These are phyloP conservation scores for Sinodicranocentrus sp. DNA, from an alignment of 2,888 invertebrate genomes.

Conservation along the genomic window DNA sequence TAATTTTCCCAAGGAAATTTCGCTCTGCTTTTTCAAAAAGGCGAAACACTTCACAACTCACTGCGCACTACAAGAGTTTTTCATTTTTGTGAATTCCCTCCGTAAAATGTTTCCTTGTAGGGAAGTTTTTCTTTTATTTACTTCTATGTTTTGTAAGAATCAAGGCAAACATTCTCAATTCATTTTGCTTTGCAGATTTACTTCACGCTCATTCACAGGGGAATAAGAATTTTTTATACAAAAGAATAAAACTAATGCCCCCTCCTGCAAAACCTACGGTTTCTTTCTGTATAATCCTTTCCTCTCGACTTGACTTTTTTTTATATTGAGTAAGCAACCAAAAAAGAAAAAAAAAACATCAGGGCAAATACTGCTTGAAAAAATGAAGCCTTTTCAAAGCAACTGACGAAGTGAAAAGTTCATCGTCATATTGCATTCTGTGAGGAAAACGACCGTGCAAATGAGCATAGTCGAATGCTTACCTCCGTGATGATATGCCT, in stretches of 20 bases:
- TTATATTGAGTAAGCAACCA: slow-evolving; percentile 32
- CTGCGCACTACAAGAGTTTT: slow-evolving; percentile 38
- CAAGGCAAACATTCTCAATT: not conserved
- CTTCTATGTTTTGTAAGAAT: not conserved
- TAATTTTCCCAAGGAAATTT: slow-evolving; percentile 54
- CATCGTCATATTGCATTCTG: slow-evolving; percentile 39
- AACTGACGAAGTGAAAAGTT: slow-evolving; percentile 57
- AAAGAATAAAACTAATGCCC: no score
- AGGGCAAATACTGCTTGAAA: slow-evolving; percentile 4
- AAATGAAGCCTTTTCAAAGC: slow-evolving; percentile 40
- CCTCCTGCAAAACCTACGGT: no score
- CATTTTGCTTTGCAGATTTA: no score
- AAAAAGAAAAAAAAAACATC: slow-evolving; percentile 20
- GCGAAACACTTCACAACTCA: slow-evolving; percentile 31
- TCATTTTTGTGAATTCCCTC: slow-evolving; percentile 37
- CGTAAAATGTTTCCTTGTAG: slow-evolving; percentile 34
- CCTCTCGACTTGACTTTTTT: slow-evolving; percentile 9
- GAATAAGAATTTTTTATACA: no score
- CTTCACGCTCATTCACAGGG: no score
- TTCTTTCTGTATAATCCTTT: not conserved
- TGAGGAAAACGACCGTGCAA: slow-evolving; percentile 65
- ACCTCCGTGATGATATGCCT: slow-evolving; percentile 52
- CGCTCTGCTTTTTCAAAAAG: slow-evolving; percentile 33
- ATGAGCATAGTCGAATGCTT: slow-evolving; percentile 64
- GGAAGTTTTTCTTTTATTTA: slow-evolving; percentile 29